Conservation (phyloP, 2,888 invertebrate genomes). For the Lycaena phlaeas region DNA sequence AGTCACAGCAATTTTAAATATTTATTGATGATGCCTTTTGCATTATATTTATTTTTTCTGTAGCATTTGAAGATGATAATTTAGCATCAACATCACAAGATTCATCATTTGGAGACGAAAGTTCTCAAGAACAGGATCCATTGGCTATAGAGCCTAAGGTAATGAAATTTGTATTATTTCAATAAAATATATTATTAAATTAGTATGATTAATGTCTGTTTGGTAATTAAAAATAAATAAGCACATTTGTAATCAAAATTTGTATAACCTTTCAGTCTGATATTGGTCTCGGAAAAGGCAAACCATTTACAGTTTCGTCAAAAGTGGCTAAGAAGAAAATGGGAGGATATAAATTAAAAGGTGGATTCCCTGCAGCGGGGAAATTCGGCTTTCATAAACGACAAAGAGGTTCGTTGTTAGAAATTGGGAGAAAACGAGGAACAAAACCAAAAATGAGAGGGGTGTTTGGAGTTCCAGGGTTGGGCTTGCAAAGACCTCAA, state of each 20-base stretch:
- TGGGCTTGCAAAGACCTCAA: slow-evolving; percentile 80
- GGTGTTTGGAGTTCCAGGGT: slow-evolving; percentile 84
- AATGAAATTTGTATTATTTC: no score
- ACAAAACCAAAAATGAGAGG: slow-evolving; percentile 92
- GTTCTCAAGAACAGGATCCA: slow-evolving; percentile 59
- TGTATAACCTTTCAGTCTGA: slow-evolving; percentile 64
- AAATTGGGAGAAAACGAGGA: slow-evolving; percentile 87
- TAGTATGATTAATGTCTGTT: no score
- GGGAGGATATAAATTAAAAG: slow-evolving; percentile 78
- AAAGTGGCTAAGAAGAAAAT: slow-evolving; percentile 86
- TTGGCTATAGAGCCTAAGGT: slow-evolving; percentile 65
- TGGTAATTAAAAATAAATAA: no score
- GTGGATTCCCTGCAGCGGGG: slow-evolving; percentile 73
- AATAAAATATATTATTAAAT: no score
- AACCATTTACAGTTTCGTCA: slow-evolving; percentile 80
- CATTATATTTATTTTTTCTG: no score
- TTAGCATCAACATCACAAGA: slow-evolving; percentile 79
- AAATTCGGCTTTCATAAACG: slow-evolving; percentile 84
- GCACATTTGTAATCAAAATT: no score
- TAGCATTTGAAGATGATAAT: slow-evolving; percentile 79
- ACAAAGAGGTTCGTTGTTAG: slow-evolving; percentile 74
- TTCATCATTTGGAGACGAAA: slow-evolving; percentile 70
- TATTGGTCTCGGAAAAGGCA: slow-evolving; percentile 84
- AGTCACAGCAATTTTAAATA: no score
- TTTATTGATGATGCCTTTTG: no score